Percentiles rank a stretch among this genome's conserved stretches.
phyloP scores from a whole-genome alignment of 2,797 vertebrate genomes.

The Lindbergichthys nudifrons region DNA sequence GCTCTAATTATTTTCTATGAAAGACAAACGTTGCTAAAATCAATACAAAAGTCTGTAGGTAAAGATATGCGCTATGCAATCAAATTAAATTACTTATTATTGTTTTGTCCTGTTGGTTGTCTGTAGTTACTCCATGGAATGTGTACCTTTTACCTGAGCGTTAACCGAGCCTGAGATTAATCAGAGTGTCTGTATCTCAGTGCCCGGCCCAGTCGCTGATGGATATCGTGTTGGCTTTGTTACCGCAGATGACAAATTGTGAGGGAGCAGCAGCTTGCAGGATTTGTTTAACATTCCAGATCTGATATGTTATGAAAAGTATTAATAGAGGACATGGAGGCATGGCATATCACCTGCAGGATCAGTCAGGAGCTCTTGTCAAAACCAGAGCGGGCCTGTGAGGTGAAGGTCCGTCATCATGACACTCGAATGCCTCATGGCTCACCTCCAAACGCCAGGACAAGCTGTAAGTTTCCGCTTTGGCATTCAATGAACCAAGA shows the following conservation, averaged over 20 bases:
- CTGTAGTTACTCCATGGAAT: not conserved
- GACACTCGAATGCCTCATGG: conserved; percentile 35
- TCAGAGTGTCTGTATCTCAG: conserved; percentile 29
- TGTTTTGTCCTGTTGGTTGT: not conserved
- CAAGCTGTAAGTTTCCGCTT: conserved; percentile 40
- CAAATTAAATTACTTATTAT: not conserved
- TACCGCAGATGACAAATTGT: conserved; percentile 71
- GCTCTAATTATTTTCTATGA: conserved; percentile 20
- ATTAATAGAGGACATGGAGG: conserved; percentile 73
- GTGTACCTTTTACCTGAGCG: conserved; percentile 2
- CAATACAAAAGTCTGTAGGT: not conserved
- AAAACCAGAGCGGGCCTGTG: conserved; percentile 50
- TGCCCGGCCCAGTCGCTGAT: conserved; percentile 55
- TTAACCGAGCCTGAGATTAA: conserved; percentile 41
- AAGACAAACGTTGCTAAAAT: conserved; percentile 1
- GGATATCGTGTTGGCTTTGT: conserved; percentile 74
- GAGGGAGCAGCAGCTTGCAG: conserved; percentile 48
- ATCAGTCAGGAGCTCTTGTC: conserved; percentile 71
- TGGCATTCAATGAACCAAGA: conserved; percentile 40
- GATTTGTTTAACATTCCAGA: conserved; percentile 82
- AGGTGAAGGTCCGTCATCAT: conserved; percentile 56
- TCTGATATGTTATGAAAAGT: conserved; percentile 76
- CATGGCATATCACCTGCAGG: conserved; percentile 75
- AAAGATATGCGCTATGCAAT: conserved; percentile 9
- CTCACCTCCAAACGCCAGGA: conserved; percentile 36